A percentile compares a stretch with the other conserved stretches of the same genome.
Conservation (phyloP, 2,113 vertebrate species). For the Condylura cristata region DNA sequence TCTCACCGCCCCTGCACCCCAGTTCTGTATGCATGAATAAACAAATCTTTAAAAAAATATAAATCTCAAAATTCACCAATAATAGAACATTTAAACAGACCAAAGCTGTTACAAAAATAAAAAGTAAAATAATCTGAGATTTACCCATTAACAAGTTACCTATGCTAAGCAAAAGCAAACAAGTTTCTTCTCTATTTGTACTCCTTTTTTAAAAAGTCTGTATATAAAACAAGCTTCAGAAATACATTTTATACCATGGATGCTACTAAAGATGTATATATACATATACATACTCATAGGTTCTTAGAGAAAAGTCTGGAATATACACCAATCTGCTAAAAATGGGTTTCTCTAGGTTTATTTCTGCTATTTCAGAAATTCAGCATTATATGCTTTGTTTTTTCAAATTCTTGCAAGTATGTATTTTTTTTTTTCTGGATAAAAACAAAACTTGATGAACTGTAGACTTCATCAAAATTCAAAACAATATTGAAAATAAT, state of each 20-base stretch:
- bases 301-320: not conserved
- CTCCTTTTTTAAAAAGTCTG: too few relatives aligned
- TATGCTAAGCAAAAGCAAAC: not conserved
- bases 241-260: not conserved
- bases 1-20: too few relatives aligned
- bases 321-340: not conserved
- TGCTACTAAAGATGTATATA: not conserved
- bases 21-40: too few relatives aligned
- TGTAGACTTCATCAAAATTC: not conserved
- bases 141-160: not conserved
- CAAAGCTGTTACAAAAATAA: not conserved
- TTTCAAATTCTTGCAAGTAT: not conserved
- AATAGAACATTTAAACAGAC: not conserved
- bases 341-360: not conserved
- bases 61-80: not conserved
- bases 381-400: not conserved
- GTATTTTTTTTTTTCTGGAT: not conserved
- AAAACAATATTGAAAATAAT: not conserved
- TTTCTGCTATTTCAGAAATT: not conserved
- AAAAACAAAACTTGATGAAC: slow-evolving; percentile 19
- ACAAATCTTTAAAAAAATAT: not conserved
- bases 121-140: slow-evolving; percentile 39
- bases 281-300: not conserved
- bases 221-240: too few relatives aligned
- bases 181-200: not conserved